phyloP scores from a whole-genome alignment of 2,888 invertebrate species.

The Acanthopleura granulata region DNA sequence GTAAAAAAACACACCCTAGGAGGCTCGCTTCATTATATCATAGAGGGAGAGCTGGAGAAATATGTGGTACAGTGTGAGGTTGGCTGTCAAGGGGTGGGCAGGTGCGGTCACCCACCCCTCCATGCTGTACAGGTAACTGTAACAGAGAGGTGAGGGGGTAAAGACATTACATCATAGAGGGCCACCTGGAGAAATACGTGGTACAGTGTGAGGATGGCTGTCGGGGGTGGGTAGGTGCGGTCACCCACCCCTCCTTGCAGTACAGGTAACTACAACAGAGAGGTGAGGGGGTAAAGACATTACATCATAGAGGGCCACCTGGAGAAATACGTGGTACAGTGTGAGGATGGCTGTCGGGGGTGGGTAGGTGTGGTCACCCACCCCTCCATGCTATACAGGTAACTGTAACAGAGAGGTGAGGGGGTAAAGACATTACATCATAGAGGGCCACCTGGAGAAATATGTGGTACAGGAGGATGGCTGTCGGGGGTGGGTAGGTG shows the following conservation, averaged over 20 bases:
- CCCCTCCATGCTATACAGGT: too few species aligned
- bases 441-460: too few species aligned
- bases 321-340: conserved; percentile 21
- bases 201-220: conserved; percentile 47
- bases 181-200: conserved; percentile 43
- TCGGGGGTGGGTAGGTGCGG: conserved; percentile 46
- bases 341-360: too few species aligned
- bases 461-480: too few species aligned
- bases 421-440: too few species aligned
- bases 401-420: too few species aligned
- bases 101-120: conserved; percentile 46
- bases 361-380: too few species aligned
- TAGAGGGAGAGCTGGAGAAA: conserved; percentile 44
- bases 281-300: conserved; percentile 33
- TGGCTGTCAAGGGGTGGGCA: conserved; percentile 46
- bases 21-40: conserved; percentile 39
- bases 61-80: conserved; percentile 47
- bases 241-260: conserved; percentile 39
- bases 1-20: conserved; percentile 32
- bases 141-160: conserved; percentile 18
- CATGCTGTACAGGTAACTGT: conserved; percentile 39
- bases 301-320: conserved; percentile 48
- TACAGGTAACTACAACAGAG: conserved; percentile 31
- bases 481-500: too few species aligned
- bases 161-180: conserved; percentile 45